These are phyloP conservation scores for Argyra leucocephala DNA, from an alignment of 2,888 invertebrate genomes.

Conservation along the genomic window DNA sequence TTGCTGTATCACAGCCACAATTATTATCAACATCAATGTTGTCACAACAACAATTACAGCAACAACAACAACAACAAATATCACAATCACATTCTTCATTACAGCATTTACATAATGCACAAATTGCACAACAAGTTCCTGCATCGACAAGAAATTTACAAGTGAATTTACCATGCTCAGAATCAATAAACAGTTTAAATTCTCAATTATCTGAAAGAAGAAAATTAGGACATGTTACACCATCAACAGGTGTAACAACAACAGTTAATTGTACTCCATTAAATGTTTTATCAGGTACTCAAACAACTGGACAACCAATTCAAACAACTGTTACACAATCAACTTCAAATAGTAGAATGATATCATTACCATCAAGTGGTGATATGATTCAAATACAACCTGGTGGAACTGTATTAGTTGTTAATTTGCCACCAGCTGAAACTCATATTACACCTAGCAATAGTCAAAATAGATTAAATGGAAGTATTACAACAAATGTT, in stretches of 20 bases:
- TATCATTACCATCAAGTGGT: slow-evolving; percentile 45
- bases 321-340: slow-evolving; percentile 32
- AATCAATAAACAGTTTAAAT: slow-evolving; percentile 45
- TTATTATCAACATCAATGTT: slow-evolving; percentile 10
- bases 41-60: slow-evolving; percentile 27
- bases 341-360: slow-evolving; percentile 40
- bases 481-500: slow-evolving; percentile 25
- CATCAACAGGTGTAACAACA: slow-evolving; percentile 23
- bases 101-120: slow-evolving; percentile 1
- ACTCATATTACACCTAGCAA: slow-evolving; percentile 17
- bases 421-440: slow-evolving; percentile 67
- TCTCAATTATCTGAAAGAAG: slow-evolving; percentile 39
- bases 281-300: slow-evolving; percentile 21
- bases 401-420: slow-evolving; percentile 68
- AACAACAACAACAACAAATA: slow-evolving; percentile 18
- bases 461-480: slow-evolving; percentile 27
- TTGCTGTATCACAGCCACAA: slow-evolving; percentile 27
- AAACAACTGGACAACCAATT: slow-evolving; percentile 26
- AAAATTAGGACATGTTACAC: slow-evolving; percentile 28
- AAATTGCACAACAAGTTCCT: slow-evolving; percentile 13
- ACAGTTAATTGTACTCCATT: slow-evolving; percentile 26
- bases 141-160: slow-evolving; percentile 29
- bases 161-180: slow-evolving; percentile 37
- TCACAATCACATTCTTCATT: slow-evolving; percentile 7
- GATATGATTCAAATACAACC: slow-evolving; percentile 56